Conservation (phyloP, 2,888 invertebrate genomes). For the Caenorhabditis angaria region DNA sequence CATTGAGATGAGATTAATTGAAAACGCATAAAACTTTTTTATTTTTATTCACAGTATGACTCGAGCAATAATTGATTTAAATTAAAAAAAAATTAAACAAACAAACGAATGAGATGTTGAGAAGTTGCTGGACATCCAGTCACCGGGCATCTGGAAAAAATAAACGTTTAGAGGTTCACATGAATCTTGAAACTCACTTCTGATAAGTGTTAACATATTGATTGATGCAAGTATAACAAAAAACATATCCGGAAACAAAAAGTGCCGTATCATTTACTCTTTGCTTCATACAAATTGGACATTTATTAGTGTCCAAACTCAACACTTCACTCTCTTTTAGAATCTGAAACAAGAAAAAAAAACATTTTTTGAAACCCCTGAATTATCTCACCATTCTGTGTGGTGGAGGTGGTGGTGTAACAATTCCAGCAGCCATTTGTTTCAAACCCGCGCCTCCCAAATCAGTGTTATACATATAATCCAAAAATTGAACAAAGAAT, state of each 20-base stretch:
- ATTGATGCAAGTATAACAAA: slow-evolving; percentile 71
- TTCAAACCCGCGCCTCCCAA: slow-evolving; percentile 13
- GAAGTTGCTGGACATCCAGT: slow-evolving; percentile 64
- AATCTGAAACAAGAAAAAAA: slow-evolving; percentile 15
- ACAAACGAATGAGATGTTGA: slow-evolving; percentile 64
- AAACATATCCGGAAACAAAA: slow-evolving; percentile 70
- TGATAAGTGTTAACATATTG: slow-evolving; percentile 59
- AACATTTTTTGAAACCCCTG: background rate
- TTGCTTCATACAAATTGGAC: slow-evolving; percentile 66
- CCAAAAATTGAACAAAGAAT: slow-evolving; percentile 69
- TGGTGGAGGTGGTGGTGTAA: slow-evolving; percentile 46
- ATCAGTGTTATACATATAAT: slow-evolving; percentile 66
- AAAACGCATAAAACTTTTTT: slow-evolving; percentile 6
- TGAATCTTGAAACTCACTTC: slow-evolving; percentile 28
- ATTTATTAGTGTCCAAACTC: slow-evolving; percentile 66
- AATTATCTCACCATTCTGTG: slow-evolving; percentile 36
- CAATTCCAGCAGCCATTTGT: slow-evolving; percentile 33
- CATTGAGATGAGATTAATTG: slow-evolving; percentile 8
- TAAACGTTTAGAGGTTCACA: no score
- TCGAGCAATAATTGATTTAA: background rate
- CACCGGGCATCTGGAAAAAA: slow-evolving; percentile 64
- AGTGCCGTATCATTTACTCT: slow-evolving; percentile 69
- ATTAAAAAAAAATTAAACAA: slow-evolving; percentile 17
- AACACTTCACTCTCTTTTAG: slow-evolving; percentile 56
- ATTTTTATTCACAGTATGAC: slow-evolving; percentile 6